Percentiles rank a stretch among this genome's conserved stretches.
phyloP scores from a whole-genome alignment of 2,113 vertebrate genomes.

The Equus przewalskii region DNA sequence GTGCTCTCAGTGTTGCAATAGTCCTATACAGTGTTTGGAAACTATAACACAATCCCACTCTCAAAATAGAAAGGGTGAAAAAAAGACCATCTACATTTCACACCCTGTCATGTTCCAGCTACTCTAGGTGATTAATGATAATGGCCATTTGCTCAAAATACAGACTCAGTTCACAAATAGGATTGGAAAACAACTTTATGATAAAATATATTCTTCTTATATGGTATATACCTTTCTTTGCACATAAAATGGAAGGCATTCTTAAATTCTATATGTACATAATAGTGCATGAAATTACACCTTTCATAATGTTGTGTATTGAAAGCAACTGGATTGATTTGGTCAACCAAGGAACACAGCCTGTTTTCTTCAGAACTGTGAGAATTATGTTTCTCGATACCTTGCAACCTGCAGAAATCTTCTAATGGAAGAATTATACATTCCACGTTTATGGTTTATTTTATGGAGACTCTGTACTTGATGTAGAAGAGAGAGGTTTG shows the following conservation, averaged over 20 bases:
- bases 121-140: constrained; percentile 73
- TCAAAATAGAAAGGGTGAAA: constrained; percentile 42
- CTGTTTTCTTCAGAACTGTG: constrained; percentile 60
- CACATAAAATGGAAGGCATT: constrained; percentile 65
- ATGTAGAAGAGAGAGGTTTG: neutral
- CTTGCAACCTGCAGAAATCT: constrained; percentile 34
- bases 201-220: constrained; percentile 62
- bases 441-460: neutral
- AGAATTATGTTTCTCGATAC: constrained; percentile 65
- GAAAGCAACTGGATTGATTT: constrained; percentile 66
- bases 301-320: constrained; percentile 63
- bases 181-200: constrained; percentile 68
- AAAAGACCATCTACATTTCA: constrained; percentile 46
- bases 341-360: constrained; percentile 53
- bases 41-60: neutral
- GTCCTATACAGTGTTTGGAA: constrained; percentile 41
- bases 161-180: constrained; percentile 68
- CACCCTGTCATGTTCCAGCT: constrained; percentile 34
- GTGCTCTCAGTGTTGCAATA: neutral
- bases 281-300: constrained; percentile 78
- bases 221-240: constrained; percentile 59
- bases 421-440: constrained; percentile 63
- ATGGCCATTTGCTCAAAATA: constrained; percentile 73
- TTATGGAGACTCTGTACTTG: constrained; percentile 10
- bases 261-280: constrained; percentile 74